Conservation (phyloP, 2,888 invertebrate genomes). For the Oscheius sp. region DNA sequence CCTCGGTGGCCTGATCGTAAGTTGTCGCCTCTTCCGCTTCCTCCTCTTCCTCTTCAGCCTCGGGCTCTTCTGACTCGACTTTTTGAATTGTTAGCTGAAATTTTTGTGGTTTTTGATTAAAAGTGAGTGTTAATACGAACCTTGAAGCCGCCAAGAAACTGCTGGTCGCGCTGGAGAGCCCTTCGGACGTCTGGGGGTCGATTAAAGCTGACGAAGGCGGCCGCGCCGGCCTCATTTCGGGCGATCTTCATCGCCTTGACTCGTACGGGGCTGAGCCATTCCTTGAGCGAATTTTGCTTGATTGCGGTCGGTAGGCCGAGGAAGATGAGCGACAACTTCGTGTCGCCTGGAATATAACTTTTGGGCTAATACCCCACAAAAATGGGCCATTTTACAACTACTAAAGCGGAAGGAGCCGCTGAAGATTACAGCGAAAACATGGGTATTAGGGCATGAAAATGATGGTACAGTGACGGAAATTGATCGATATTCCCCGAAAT, state of each 20-base stretch:
- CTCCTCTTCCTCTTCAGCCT: slow-evolving; percentile 18
- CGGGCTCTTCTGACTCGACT: slow-evolving; percentile 2
- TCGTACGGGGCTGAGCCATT: slow-evolving; percentile 71
- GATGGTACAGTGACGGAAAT: neutral
- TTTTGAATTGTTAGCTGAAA: slow-evolving; percentile 29
- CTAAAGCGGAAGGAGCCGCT: too few relatives aligned
- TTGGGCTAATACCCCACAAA: too few relatives aligned
- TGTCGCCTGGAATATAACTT: slow-evolving; percentile 53
- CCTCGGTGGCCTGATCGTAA: slow-evolving; percentile 11
- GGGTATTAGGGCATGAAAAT: neutral
- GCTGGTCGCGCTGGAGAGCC: slow-evolving; percentile 58
- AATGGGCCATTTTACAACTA: too few relatives aligned
- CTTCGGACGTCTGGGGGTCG: slow-evolving; percentile 63
- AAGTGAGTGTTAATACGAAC: slow-evolving; percentile 28
- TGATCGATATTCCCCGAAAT: neutral
- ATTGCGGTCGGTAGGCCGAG: slow-evolving; percentile 64
- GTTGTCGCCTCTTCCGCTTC: slow-evolving; percentile 31
- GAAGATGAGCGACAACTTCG: slow-evolving; percentile 62
- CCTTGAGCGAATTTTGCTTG: slow-evolving; percentile 66
- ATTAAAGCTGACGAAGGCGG: slow-evolving; percentile 65
- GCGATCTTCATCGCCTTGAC: slow-evolving; percentile 61
- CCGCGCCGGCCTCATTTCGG: slow-evolving; percentile 46
- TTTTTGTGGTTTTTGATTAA: neutral
- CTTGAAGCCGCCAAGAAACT: slow-evolving; percentile 69
- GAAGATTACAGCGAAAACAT: neutral